phyloP scores from a whole-genome alignment of 1,140 invertebrate genomes.

The Lasioglossum baleicum region DNA sequence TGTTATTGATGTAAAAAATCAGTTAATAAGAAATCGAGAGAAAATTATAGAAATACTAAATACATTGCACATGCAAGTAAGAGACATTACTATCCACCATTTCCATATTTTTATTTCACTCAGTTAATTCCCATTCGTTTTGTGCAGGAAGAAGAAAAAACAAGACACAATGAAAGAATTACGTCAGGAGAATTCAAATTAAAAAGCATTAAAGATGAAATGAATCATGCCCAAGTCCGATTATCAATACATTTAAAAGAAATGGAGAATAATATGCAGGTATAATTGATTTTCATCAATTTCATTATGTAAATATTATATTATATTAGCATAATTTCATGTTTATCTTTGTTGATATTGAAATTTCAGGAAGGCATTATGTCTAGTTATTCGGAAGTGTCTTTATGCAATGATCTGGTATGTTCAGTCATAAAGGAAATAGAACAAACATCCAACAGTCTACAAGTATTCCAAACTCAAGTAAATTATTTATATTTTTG shows the following conservation, averaged over 20 bases:
- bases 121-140: conserved; percentile 20
- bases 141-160: conserved; percentile 70
- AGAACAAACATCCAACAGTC: conserved; percentile 69
- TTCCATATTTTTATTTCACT: not conserved
- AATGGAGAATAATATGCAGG: conserved; percentile 63
- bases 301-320: not conserved
- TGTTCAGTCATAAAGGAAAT: conserved; percentile 71
- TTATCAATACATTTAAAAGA: conserved; percentile 59
- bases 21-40: conserved; percentile 65
- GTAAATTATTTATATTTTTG: conserved; percentile 49
- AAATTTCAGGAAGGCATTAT: conserved; percentile 60
- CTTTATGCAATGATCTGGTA: conserved; percentile 65
- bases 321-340: conserved; percentile 22
- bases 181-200: conserved; percentile 65
- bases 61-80: conserved; percentile 70
- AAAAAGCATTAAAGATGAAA: conserved; percentile 75
- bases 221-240: conserved; percentile 69
- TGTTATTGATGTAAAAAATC: conserved; percentile 66
- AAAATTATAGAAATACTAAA: conserved; percentile 65
- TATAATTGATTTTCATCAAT: conserved; percentile 21
- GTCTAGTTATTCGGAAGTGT: conserved; percentile 56
- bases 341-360: conserved; percentile 24
- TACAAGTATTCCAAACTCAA: conserved; percentile 65
- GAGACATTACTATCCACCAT: conserved; percentile 6
- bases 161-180: conserved; percentile 68